phyloP scores from a whole-genome alignment of 2,113 vertebrate genomes.

The Pollimyrus isidori region DNA sequence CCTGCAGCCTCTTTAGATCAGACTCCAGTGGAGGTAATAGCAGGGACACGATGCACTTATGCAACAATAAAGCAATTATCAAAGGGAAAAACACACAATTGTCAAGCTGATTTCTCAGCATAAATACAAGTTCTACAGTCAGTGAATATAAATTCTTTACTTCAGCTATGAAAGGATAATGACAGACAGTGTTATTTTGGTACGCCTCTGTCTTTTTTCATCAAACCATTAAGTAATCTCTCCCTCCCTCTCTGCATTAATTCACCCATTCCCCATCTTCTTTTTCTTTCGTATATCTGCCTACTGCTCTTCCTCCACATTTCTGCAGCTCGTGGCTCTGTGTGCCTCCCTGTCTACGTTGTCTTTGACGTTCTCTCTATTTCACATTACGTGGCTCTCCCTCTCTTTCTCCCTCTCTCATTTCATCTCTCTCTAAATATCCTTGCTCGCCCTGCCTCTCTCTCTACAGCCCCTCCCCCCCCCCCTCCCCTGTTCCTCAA shows the following conservation, averaged over 20 bases:
- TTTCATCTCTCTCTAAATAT: neutral
- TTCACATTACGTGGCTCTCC: neutral
- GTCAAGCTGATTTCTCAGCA: neutral
- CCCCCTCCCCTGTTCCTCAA: slow-evolving; percentile 18
- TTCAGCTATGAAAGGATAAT: neutral
- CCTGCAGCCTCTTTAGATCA: slow-evolving; percentile 9
- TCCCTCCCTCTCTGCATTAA: neutral
- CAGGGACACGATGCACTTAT: slow-evolving; percentile 1
- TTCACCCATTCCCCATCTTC: neutral
- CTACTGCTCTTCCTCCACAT: neutral
- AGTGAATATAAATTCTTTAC: neutral
- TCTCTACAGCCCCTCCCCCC: slow-evolving; percentile 30
- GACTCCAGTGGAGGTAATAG: slow-evolving; percentile 2
- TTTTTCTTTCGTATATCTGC: neutral
- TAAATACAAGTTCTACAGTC: neutral
- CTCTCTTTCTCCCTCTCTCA: neutral
- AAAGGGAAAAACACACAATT: slow-evolving; percentile 17
- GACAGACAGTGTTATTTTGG: neutral
- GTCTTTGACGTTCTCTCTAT: neutral
- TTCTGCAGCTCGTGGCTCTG: neutral
- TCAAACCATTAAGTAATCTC: neutral
- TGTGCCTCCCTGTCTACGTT: neutral
- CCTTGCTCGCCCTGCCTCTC: slow-evolving; percentile 11
- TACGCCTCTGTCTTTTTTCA: neutral
- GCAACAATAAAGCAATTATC: neutral